Percentiles rank a stretch among this genome's conserved stretches.
Conservation (phyloP, 2,113 vertebrate genomes). For the Ifrita kowaldi region DNA sequence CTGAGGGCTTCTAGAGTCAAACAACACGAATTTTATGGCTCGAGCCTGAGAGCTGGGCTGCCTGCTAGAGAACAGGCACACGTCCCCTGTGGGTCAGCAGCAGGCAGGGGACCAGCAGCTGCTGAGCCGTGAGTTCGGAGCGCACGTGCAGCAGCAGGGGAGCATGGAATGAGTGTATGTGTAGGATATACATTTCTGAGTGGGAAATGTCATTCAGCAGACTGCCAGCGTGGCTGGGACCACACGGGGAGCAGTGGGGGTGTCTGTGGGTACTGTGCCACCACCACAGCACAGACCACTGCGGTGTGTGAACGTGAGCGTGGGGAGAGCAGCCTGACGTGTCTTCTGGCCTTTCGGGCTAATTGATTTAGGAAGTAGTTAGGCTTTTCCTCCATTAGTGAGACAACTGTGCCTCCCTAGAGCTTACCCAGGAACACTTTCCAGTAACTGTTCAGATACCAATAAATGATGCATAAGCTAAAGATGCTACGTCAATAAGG, state of each 20-base stretch:
- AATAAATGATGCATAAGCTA: slow-evolving; percentile 61
- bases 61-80: background rate
- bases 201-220: background rate
- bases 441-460: slow-evolving; percentile 54
- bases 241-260: accelerated
- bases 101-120: background rate
- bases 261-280: background rate
- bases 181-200: background rate
- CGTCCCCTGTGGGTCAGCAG: accelerated
- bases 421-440: slow-evolving; percentile 46
- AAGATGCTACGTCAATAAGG: slow-evolving; percentile 45
- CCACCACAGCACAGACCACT: background rate
- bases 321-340: background rate
- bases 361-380: slow-evolving; percentile 71
- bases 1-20: background rate
- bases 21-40: background rate
- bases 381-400: slow-evolving; percentile 66
- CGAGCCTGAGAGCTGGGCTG: background rate
- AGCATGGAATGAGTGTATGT: accelerated
- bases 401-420: slow-evolving; percentile 29
- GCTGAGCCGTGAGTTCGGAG: background rate
- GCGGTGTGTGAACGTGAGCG: background rate
- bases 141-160: background rate
- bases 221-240: background rate
- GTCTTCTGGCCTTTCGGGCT: slow-evolving; percentile 22